phyloP scores from a whole-genome alignment of 2,888 invertebrate genomes.

The Ormia ochracea region DNA sequence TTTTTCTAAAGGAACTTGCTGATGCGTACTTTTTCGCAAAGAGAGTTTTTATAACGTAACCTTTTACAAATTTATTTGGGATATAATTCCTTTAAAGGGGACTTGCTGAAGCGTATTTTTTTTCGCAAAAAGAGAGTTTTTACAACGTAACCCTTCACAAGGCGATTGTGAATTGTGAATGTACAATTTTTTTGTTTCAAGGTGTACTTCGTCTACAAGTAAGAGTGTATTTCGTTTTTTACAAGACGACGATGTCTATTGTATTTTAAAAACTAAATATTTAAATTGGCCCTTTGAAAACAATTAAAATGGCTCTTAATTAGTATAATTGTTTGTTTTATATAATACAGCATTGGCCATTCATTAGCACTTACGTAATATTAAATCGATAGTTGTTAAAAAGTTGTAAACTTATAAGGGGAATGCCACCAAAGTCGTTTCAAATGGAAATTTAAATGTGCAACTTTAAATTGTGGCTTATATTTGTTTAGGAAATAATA shows the following conservation, averaged over 20 bases:
- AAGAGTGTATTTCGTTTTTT: no score
- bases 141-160: no score
- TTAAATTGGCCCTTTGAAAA: no score
- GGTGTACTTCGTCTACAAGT: no score
- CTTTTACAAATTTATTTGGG: no score
- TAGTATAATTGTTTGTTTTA: background rate
- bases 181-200: no score
- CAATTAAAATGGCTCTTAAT: no score
- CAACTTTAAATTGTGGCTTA: background rate
- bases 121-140: no score
- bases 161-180: no score
- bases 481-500: slow-evolving; percentile 23
- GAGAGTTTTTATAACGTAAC: no score
- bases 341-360: background rate
- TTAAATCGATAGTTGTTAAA: background rate
- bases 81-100: background rate
- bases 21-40: background rate
- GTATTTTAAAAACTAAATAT: no score
- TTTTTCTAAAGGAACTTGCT: background rate
- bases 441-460: background rate
- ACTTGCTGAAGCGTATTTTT: background rate
- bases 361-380: background rate
- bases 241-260: no score
- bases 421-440: slow-evolving; percentile 19
- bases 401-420: background rate